phyloP scores from a whole-genome alignment of 2,888 invertebrate species.

The Apeira syringaria region DNA sequence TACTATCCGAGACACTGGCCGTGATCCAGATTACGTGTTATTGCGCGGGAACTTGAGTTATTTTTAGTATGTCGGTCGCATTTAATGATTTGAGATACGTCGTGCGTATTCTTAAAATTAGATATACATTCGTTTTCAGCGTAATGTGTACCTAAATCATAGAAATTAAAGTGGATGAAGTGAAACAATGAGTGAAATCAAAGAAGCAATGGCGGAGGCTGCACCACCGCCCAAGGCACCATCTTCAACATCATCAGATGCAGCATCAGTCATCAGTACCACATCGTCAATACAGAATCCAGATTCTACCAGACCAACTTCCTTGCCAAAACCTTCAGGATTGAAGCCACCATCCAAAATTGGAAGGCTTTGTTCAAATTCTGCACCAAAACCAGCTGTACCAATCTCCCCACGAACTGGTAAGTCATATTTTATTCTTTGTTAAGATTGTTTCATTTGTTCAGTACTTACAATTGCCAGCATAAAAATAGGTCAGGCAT shows the following conservation, averaged over 20 bases:
- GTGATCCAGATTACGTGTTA: conserved; percentile 80
- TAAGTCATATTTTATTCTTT: conserved; percentile 52
- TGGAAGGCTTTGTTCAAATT: conserved; percentile 85
- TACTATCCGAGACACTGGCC: conserved; percentile 69
- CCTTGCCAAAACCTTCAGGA: conserved; percentile 83
- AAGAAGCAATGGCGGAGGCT: conserved; percentile 50
- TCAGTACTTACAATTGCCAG: no score
- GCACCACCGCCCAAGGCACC: conserved; percentile 47
- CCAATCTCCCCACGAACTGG: conserved; percentile 84
- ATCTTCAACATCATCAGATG: conserved; percentile 63
- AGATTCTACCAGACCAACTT: conserved; percentile 60
- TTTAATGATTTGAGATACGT: conserved; percentile 56
- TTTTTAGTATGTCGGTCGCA: conserved; percentile 72
- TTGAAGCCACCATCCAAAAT: conserved; percentile 87
- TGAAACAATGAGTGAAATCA: conserved; percentile 62
- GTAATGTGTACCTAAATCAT: conserved; percentile 39
- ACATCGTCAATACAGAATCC: conserved; percentile 52
- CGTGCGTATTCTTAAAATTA: conserved; percentile 40
- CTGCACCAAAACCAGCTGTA: conserved; percentile 86
- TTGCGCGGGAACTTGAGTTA: conserved; percentile 79
- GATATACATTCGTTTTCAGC: conserved; percentile 44
- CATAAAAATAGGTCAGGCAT: no score
- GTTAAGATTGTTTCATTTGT: conserved; percentile 7
- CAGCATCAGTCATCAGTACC: conserved; percentile 58
- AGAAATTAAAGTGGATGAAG: conserved; percentile 51